Evolutionary conservation across 1,140 invertebrate species (phyloP).

Genomic region (Drosophila lowei): DNA sequence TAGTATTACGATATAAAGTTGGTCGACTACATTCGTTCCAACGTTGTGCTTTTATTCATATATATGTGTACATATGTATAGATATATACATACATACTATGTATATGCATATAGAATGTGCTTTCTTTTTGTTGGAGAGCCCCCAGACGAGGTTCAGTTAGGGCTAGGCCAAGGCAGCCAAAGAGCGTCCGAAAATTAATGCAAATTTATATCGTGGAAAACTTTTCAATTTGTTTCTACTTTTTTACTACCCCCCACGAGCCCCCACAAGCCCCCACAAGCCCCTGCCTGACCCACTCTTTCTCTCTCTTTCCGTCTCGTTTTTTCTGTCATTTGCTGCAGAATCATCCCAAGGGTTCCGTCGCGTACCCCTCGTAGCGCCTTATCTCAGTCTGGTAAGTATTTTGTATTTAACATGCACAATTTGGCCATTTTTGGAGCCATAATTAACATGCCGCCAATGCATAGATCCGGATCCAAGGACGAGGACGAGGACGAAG

Average conservation of each 20-base stretch:
- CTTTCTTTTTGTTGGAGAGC: neutral
- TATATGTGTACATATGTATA: neutral
- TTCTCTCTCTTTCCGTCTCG: constrained; percentile 8
- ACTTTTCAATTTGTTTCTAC: constrained; percentile 75
- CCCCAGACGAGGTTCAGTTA: neutral
- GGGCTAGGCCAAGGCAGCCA: constrained; percentile 15
- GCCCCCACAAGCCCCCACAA: too few species aligned
- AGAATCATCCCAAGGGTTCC: constrained; percentile 6
- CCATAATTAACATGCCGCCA: constrained; percentile 64
- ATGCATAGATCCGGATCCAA: constrained; percentile 27
- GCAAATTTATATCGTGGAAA: constrained; percentile 77
- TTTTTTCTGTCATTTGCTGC: constrained; percentile 38
- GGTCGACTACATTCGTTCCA: too few species aligned
- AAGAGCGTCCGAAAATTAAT: constrained; percentile 65
- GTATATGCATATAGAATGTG: constrained; percentile 8
- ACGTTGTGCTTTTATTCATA: neutral
- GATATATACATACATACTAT: neutral
- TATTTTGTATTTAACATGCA: constrained; percentile 60
- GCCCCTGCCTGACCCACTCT: too few species aligned
- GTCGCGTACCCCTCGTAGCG: neutral
- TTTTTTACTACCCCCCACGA: constrained; percentile 1
- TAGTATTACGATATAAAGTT: too few species aligned
- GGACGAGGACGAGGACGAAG: constrained; percentile 13
- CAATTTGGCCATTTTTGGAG: constrained; percentile 65
- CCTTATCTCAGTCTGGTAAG: constrained; percentile 23